Evolutionary conservation across 2,797 vertebrate genomes (phyloP).

Genomic region (Rhincodon typus): DNA sequence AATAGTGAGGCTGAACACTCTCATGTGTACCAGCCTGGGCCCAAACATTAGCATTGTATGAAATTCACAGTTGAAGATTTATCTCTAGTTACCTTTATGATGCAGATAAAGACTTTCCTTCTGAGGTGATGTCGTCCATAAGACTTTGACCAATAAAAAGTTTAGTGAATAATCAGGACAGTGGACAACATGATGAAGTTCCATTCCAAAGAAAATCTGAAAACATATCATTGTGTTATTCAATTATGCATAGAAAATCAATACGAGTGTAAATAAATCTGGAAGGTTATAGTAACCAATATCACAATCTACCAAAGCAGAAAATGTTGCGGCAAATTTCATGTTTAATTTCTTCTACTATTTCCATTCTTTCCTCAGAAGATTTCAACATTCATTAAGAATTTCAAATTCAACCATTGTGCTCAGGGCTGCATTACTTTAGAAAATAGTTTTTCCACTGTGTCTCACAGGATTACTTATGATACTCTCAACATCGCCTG

Average conservation of each 20-base stretch:
- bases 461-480: not conserved
- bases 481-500: not conserved
- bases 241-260: not conserved
- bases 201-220: not conserved
- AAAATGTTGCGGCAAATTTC: not conserved
- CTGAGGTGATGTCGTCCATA: too few relatives aligned
- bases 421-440: not conserved
- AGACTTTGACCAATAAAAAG: not conserved
- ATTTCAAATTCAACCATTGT: slow-evolving; percentile 18
- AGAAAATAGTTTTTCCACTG: not conserved
- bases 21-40: too few relatives aligned
- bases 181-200: not conserved
- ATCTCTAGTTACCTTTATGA: too few relatives aligned
- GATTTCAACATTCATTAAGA: not conserved
- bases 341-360: not conserved
- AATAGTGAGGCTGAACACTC: too few relatives aligned
- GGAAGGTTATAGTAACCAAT: not conserved
- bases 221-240: not conserved
- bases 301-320: not conserved
- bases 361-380: not conserved
- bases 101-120: too few relatives aligned
- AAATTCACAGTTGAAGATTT: too few relatives aligned
- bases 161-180: not conserved
- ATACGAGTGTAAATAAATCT: not conserved
- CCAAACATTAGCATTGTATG: too few relatives aligned